Base-by-base conservation (phyloP, 2,113 vertebrate genomes). In the Rostratula benghalensis region DNA sequence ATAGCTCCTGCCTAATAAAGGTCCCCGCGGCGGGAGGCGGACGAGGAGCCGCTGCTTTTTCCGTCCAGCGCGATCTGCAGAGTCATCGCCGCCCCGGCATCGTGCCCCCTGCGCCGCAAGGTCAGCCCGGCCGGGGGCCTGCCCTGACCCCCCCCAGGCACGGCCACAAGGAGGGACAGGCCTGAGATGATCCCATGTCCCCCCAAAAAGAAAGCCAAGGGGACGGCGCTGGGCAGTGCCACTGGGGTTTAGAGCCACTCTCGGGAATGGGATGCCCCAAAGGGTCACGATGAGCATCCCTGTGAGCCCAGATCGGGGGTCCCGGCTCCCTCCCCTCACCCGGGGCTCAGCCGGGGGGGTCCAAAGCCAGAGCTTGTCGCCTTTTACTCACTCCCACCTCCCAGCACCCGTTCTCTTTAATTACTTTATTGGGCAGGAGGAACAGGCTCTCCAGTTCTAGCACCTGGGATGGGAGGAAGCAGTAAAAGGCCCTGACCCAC, bases 391-490 rank as follows among this genome's bases (percentile, higher is more conserved):
- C 89, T 68, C 39, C 45, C 94, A 57, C 28, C 91, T 92, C 96
- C 93, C 94, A 90, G 68, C 23, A 54, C 90, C 95, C 96, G 69
- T 65, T 95, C 90, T 30, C 86, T 76, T 96, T 94, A 94, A 98
- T 97, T 90, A 89, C 95, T 98, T 98, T 97, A 98, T 68, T 94
- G 97, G 91, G 97, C 97, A 89, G 28, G 75, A 91, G 95, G 80
- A 96, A 61, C 7, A 27, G 90, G 61, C 95, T 80, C 94, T 95
- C 95, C 56, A 70, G 81, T 70, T 86, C 23, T 46, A 85, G 91
- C 41, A 59, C 97, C 92, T 96, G 13, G 95, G 96, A 96, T 91
- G 95, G 94, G 77, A 89, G 98, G 97, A 97, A 98, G 97, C 74
- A 94, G 97, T 97, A 97, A 98, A 98, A 96, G 69, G 63, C 91